phyloP scores from a whole-genome alignment of 92 coral and sea anemone genomes.

The Phymanthus crucifer region DNA sequence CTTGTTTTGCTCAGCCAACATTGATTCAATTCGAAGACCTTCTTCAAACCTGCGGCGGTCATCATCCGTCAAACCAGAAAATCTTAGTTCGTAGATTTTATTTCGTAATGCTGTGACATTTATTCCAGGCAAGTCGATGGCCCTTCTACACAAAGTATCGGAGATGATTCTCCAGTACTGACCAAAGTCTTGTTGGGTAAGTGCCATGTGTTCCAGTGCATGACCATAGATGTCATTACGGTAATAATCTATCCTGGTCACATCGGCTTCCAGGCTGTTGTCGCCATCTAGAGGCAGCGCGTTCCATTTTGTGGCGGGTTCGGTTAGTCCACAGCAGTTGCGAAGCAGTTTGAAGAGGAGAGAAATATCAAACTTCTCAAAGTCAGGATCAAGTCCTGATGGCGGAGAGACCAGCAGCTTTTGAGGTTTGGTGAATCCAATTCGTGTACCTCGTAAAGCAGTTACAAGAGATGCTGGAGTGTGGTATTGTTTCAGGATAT shows the following conservation, averaged over 20 bases:
- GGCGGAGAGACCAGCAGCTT: not conserved
- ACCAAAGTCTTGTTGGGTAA: not conserved
- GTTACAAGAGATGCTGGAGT: not conserved
- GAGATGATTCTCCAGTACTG: not conserved
- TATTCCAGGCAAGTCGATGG: not conserved
- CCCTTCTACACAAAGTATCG: not conserved
- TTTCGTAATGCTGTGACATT: not conserved
- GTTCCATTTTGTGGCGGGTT: slow-evolving; percentile 18
- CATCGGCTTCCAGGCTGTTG: slow-evolving; percentile 2
- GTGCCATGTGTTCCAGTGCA: slow-evolving; percentile 5
- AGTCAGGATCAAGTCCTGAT: not conserved
- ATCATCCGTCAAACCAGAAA: not conserved
- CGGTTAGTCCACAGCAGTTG: not conserved
- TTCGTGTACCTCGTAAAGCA: not conserved
- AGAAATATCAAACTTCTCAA: slow-evolving; percentile 4
- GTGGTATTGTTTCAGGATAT: not conserved
- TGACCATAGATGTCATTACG: slow-evolving; percentile 10
- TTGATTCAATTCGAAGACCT: not conserved
- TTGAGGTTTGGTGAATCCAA: slow-evolving; percentile 14
- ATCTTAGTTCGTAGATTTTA: not conserved
- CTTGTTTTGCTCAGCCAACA: not conserved
- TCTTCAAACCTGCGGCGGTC: not conserved
- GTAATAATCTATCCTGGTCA: slow-evolving; percentile 1
- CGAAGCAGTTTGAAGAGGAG: slow-evolving; percentile 12
- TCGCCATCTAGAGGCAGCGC: not conserved